Evolutionary conservation across 1,140 invertebrate species (phyloP), one percentile per base, ranked within the genome.

Genomic region (Macrobrachium nipponense): DNA sequence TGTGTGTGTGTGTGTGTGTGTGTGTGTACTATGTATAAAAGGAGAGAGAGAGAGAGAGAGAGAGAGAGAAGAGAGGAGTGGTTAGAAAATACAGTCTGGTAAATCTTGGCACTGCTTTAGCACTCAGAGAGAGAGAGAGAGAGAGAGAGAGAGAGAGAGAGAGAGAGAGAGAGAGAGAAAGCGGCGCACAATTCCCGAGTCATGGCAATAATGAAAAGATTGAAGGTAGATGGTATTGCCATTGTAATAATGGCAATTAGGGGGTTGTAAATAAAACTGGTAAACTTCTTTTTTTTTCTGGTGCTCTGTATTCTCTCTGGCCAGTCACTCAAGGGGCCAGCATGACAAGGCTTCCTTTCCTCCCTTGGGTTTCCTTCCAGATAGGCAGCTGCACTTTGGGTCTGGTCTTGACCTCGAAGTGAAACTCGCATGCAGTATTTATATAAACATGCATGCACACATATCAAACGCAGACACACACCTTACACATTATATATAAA

Each of bases 161-260:
- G 81, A 82, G 81, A 60, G 81, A 75, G 70, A 36, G 27, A 62
- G 80, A 73, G 66, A 59, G 68, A 72, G 23, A 82, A 18, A 60
- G 80, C 12, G 18, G 66, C 12, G 27, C 7, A 77, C 3, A 58
- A 51, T n/a, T 36, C 70, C 23, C 17, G 8, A 73, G 18, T 18
- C 36, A 77, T 15, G n/a, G 27, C 15, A 59, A 77, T 20, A 77
- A 23, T 59, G 51, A 51, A 51, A 59, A 51, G 44, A 20, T 18
- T 18, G 58, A 51, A 77, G 75, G 20, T 10, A 59, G 36, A 18
- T 15, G 18, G 51, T 18, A 51, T 44, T 15, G 51, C 14, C 36
- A n/a, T 36, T 8, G 75, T 44, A n/a, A 23, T 51, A 51, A 51
- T 51, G 51, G 51, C 51, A 51, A 51, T 51, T 51, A 51, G 8